phyloP scores from a whole-genome alignment of 2,888 invertebrate species.

The Drosophila subquinaria region DNA sequence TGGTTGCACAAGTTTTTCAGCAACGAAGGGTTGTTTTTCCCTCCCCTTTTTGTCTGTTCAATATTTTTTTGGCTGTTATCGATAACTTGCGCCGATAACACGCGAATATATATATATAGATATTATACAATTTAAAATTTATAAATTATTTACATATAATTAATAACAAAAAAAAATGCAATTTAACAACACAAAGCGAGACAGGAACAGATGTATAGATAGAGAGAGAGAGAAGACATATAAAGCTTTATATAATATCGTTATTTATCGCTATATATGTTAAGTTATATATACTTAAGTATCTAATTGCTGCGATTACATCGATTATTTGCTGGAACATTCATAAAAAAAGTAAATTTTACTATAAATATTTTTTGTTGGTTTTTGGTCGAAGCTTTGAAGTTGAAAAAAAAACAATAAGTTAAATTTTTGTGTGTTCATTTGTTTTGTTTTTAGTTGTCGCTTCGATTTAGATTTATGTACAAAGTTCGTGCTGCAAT shows the following conservation, averaged over 20 bases:
- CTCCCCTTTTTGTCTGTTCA: not conserved
- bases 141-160: slow-evolving; percentile 60
- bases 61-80: slow-evolving; percentile 32
- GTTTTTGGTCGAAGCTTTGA: slow-evolving; percentile 76
- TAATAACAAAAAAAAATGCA: slow-evolving; percentile 44
- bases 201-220: not conserved
- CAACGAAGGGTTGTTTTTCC: slow-evolving; percentile 25
- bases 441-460: slow-evolving; percentile 27
- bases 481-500: slow-evolving; percentile 80
- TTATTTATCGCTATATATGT: slow-evolving; percentile 36
- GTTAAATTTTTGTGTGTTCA: slow-evolving; percentile 16
- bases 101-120: slow-evolving; percentile 18
- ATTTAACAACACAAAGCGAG: slow-evolving; percentile 24
- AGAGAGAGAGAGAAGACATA: slow-evolving; percentile 5
- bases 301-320: slow-evolving; percentile 30
- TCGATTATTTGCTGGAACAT: not conserved
- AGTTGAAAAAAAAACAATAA: slow-evolving; percentile 17
- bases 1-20: slow-evolving; percentile 39
- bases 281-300: slow-evolving; percentile 37
- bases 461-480: slow-evolving; percentile 75
- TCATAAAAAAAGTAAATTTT: not conserved
- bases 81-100: slow-evolving; percentile 19
- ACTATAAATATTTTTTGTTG: slow-evolving; percentile 8
- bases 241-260: slow-evolving; percentile 59
- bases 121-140: slow-evolving; percentile 47